These are phyloP conservation scores for Drosophila tani DNA, from an alignment of 1,140 invertebrate species.

Conservation along the genomic window DNA sequence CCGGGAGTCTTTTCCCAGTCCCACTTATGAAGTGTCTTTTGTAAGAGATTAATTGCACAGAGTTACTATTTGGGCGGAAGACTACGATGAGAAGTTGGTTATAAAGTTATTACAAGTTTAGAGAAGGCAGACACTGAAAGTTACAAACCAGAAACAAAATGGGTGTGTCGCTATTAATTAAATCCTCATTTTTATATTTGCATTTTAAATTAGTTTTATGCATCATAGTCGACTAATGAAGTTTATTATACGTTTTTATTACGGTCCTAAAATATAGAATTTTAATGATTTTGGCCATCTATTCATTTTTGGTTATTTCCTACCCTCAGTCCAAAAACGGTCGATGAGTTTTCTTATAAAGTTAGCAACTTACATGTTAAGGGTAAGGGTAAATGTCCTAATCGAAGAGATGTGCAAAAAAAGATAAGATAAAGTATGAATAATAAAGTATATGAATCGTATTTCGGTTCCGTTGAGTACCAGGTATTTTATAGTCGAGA, in stretches of 20 bases:
- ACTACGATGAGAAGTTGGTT: background rate
- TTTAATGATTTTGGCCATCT: conserved; percentile 67
- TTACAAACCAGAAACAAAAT: conserved; percentile 8
- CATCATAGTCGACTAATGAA: conserved; percentile 69
- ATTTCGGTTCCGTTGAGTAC: background rate
- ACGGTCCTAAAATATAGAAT: conserved; percentile 75
- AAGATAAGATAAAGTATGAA: background rate
- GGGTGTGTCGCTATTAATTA: conserved; percentile 60
- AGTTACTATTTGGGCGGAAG: conserved; percentile 19
- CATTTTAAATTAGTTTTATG: conserved; percentile 39
- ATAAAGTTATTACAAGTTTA: conserved; percentile 14
- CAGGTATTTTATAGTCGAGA: background rate
- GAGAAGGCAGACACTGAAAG: conserved; percentile 4
- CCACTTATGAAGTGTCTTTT: conserved; percentile 1
- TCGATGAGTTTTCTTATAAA: conserved; percentile 57
- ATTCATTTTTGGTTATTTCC: conserved; percentile 30
- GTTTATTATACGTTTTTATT: conserved; percentile 81
- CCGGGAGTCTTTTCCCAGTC: background rate
- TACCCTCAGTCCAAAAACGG: conserved; percentile 65
- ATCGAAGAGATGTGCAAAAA: background rate
- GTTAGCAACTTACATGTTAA: conserved; percentile 39
- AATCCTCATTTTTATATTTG: conserved; percentile 32
- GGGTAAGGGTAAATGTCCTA: conserved; percentile 1
- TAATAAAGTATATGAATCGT: background rate
- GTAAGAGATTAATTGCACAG: conserved; percentile 38